phyloP scores from a whole-genome alignment of 2,113 vertebrate species.

The Poecilia latipinna region DNA sequence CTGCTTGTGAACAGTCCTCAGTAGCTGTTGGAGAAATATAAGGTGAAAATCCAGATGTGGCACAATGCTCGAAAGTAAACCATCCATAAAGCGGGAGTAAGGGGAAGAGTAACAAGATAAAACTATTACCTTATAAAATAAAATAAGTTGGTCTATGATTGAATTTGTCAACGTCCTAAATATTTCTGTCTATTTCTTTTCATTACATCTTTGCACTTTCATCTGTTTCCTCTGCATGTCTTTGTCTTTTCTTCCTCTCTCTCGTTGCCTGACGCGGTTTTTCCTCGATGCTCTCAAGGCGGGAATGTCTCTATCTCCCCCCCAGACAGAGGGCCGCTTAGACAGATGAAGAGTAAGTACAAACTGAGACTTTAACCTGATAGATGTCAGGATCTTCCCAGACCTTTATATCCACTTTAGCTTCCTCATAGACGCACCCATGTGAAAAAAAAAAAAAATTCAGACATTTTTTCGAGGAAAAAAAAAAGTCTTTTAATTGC shows the following conservation, averaged over 20 bases:
- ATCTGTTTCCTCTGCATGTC: constrained; percentile 33
- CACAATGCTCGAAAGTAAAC: too few species aligned
- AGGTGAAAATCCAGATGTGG: too few species aligned
- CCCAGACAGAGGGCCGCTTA: constrained; percentile 80
- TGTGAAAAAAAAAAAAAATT: background rate
- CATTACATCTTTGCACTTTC: constrained; percentile 30
- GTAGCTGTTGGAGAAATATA: too few species aligned
- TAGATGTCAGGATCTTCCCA: background rate
- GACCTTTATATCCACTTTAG: background rate
- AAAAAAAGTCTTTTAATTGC: background rate
- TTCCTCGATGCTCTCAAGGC: constrained; percentile 61
- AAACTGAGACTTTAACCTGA: background rate
- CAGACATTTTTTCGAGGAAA: background rate
- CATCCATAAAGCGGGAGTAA: too few species aligned
- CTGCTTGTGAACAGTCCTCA: too few species aligned
- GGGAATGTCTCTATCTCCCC: constrained; percentile 63
- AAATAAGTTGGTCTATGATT: too few species aligned
- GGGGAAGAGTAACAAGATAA: too few species aligned
- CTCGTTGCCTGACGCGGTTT: constrained; percentile 36
- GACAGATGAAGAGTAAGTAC: constrained; percentile 92
- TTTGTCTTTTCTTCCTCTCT: constrained; percentile 12
- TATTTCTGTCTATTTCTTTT: background rate
- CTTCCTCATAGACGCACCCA: background rate
- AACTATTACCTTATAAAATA: too few species aligned
- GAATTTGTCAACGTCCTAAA: background rate